Percentiles rank a stretch among this genome's conserved stretches.
Evolutionary conservation across 2,113 vertebrate genomes (phyloP).

Genomic region (Penelope pileata): DNA sequence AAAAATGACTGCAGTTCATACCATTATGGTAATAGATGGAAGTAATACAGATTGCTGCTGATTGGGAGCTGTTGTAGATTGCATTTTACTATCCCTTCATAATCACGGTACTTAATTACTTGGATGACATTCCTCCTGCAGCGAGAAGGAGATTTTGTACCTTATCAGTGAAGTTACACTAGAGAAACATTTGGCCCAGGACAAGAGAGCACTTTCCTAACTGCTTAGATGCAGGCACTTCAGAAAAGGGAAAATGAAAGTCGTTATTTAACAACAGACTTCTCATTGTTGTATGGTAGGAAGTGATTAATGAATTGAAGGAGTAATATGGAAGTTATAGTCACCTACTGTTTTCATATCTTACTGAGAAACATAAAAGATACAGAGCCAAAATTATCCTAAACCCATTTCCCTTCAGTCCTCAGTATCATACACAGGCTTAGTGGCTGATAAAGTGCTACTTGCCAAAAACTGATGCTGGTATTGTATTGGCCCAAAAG

Average conservation of each 20-base stretch:
- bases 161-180: not conserved
- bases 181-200: not conserved
- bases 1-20: not conserved
- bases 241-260: not conserved
- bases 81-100: not conserved
- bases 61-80: not conserved
- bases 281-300: not conserved
- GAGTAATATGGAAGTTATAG: not conserved
- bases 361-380: not conserved
- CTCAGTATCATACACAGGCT: not conserved
- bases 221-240: not conserved
- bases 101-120: constrained; percentile 9
- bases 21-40: not conserved
- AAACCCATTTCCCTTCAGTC: not conserved
- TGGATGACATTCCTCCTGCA: not conserved
- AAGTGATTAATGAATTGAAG: not conserved
- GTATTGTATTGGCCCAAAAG: not conserved
- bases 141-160: not conserved
- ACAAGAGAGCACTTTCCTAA: not conserved
- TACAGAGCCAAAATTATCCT: not conserved
- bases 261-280: not conserved
- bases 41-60: not conserved
- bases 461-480: constrained; percentile 37
- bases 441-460: not conserved
- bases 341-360: not conserved